A percentile compares a stretch with the other conserved stretches of the same genome.
These are phyloP conservation scores for Pseudococcus jackbeardsleyi DNA, from an alignment of 2,888 invertebrate species.

Conservation along the genomic window DNA sequence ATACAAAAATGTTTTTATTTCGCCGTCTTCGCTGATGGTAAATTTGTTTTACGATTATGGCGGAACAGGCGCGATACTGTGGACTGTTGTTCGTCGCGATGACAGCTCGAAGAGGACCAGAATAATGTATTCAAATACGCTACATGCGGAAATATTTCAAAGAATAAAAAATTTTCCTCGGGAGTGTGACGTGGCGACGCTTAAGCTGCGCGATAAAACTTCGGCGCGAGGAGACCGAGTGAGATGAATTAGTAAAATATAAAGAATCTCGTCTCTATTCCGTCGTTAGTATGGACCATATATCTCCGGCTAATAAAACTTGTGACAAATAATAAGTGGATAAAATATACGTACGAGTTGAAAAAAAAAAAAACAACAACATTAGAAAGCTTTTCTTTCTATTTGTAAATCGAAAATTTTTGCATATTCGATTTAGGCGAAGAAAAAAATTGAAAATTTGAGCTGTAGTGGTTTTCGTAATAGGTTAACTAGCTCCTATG, in stretches of 20 bases:
- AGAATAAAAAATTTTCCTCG: constrained; percentile 1
- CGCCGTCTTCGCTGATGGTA: neutral
- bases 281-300: constrained; percentile 35
- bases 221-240: neutral
- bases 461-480: constrained; percentile 29
- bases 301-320: constrained; percentile 31
- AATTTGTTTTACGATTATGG: constrained; percentile 37
- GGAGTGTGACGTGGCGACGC: constrained; percentile 5
- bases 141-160: constrained; percentile 17
- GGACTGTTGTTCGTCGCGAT: neutral
- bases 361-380: neutral
- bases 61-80: neutral
- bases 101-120: neutral
- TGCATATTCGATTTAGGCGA: neutral
- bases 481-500: no score
- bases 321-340: constrained; percentile 53
- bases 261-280: neutral
- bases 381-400: constrained; percentile 48
- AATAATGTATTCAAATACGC: constrained; percentile 39
- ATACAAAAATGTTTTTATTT: constrained; percentile 36
- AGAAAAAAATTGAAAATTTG: neutral
- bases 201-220: constrained; percentile 11
- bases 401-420: constrained; percentile 27
- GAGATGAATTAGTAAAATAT: constrained; percentile 49
- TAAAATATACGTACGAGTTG: constrained; percentile 5